Evolutionary conservation across 1,140 invertebrate species (phyloP).

Genomic region (Euborellia annulipes): DNA sequence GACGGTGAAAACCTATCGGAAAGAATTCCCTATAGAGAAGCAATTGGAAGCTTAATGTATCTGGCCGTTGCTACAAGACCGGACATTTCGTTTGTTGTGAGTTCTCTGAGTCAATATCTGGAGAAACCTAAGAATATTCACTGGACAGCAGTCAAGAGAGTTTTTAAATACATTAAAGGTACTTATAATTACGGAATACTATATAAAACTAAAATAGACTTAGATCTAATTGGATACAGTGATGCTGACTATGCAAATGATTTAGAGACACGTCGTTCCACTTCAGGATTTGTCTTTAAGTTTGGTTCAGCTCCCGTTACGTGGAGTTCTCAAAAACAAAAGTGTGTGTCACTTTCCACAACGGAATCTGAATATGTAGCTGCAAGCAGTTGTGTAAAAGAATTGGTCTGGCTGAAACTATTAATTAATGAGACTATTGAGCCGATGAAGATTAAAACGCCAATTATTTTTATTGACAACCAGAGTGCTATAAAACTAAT

Average conservation of each 20-base stretch:
- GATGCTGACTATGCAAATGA: constrained; percentile 16
- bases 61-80: constrained; percentile 23
- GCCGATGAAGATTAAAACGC: too few species aligned
- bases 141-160: constrained; percentile 20
- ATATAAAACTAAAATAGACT: too few species aligned
- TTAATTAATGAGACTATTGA: too few species aligned
- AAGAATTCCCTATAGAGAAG: constrained; percentile 20
- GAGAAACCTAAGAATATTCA: constrained; percentile 18
- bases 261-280: constrained; percentile 8
- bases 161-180: constrained; percentile 21
- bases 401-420: too few species aligned
- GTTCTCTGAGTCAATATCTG: constrained; percentile 18
- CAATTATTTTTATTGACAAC: too few species aligned
- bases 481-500: too few species aligned
- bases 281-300: constrained; percentile 14
- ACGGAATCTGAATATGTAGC: constrained; percentile 16
- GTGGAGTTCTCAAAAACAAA: constrained; percentile 15
- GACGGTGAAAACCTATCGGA: too few species aligned
- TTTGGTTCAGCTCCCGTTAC: constrained; percentile 13
- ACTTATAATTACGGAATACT: constrained; percentile 17
- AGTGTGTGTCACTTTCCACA: constrained; percentile 15
- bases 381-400: too few species aligned
- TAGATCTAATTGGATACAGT: too few species aligned
- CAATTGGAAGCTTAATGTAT: constrained; percentile 24
- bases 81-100: constrained; percentile 24